Evolutionary conservation across 92 coral and sea anemone genomes (phyloP).

Genomic region (Anthopleura xanthogrammica): DNA sequence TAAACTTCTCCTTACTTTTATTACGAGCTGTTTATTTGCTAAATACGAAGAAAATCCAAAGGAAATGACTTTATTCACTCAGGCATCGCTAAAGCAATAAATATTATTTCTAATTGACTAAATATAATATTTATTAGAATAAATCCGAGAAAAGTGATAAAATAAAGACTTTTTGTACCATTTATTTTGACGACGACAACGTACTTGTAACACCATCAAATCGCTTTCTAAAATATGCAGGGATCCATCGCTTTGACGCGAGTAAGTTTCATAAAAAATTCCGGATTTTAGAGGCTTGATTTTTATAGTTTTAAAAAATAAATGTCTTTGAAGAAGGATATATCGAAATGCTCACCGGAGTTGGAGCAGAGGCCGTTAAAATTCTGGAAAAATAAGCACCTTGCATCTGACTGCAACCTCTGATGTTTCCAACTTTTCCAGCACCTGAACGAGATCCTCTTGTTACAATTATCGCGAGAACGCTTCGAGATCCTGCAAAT

Average conservation of each 20-base stretch:
- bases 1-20: background rate
- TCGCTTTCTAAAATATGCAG: too few relatives aligned
- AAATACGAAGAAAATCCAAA: background rate
- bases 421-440: background rate
- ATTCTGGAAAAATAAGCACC: background rate
- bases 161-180: too few relatives aligned
- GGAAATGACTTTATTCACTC: background rate
- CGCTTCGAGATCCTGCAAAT: slow-evolving; percentile 1
- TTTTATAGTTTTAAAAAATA: background rate
- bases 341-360: slow-evolving; percentile 16
- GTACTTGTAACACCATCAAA: too few relatives aligned
- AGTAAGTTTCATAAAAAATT: background rate
- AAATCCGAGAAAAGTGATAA: too few relatives aligned
- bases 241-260: too few relatives aligned
- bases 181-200: too few relatives aligned
- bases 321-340: background rate
- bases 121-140: too few relatives aligned
- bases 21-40: background rate
- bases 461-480: background rate
- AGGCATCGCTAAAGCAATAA: too few relatives aligned
- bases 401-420: background rate
- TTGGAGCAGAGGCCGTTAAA: slow-evolving; percentile 5
- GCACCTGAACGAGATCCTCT: background rate
- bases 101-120: too few relatives aligned
- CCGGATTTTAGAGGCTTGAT: background rate